Conservation (phyloP, 1,140 invertebrate genomes). For the Lucilia sericata region DNA sequence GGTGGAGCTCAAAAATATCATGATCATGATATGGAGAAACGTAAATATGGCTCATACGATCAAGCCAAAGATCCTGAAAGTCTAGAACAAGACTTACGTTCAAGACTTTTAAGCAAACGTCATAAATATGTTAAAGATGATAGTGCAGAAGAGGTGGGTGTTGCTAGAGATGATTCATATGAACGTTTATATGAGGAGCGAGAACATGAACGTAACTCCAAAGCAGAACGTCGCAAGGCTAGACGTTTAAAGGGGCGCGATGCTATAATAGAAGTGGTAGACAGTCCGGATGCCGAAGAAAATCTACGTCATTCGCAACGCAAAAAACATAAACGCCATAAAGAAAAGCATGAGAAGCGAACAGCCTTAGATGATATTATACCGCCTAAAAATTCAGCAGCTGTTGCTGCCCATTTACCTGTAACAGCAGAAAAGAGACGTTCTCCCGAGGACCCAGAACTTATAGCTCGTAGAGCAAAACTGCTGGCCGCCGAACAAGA, state of each 20-base stretch:
- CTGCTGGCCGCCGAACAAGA: constrained; percentile 74
- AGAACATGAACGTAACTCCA: constrained; percentile 44
- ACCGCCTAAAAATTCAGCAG: constrained; percentile 47
- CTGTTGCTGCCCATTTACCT: background rate
- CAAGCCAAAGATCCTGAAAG: constrained; percentile 62
- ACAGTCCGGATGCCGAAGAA: constrained; percentile 57
- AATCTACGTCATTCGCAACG: constrained; percentile 40
- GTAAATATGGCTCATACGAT: constrained; percentile 54
- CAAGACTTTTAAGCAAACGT: constrained; percentile 76
- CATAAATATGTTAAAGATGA: constrained; percentile 71
- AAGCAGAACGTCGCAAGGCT: constrained; percentile 41
- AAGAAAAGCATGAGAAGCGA: constrained; percentile 45
- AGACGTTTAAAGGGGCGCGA: constrained; percentile 52
- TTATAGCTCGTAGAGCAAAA: constrained; percentile 56
- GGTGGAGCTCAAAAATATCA: background rate
- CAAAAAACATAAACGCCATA: constrained; percentile 52
- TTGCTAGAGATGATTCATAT: constrained; percentile 55
- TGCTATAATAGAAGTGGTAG: constrained; percentile 60
- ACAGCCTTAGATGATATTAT: constrained; percentile 19
- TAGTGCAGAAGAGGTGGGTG: constrained; percentile 52
- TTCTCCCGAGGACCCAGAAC: constrained; percentile 56
- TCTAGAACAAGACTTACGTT: constrained; percentile 78
- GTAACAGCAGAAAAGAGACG: constrained; percentile 48
- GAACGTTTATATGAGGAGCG: constrained; percentile 64
- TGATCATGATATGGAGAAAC: constrained; percentile 46